Evolutionary conservation across 2,888 invertebrate genomes (phyloP), one percentile per base, ranked within the genome.

Genomic region (Mythimna impura): DNA sequence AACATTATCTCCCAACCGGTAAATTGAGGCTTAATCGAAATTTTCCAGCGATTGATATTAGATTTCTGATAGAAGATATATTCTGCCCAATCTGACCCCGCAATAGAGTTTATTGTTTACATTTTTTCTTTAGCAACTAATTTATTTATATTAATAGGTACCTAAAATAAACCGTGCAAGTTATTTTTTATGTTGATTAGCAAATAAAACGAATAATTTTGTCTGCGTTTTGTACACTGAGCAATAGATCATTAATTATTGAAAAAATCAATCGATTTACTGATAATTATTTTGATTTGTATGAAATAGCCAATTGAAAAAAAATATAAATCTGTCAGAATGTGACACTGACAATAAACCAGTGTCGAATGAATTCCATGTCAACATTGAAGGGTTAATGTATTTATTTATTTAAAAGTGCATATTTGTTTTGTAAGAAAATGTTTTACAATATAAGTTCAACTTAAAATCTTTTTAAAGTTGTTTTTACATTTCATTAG

Each of bases 401-500:
- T 83, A 80, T 75, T 83, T 80, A 71, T 80, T 65, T 69, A 64
- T 63, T 66, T 73, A 17, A 52, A 62, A 30, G 34, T 36, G 36
- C 25, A 55, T 66, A 64, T 60, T 43, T 65, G 50, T 57, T 65
- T 57, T 52, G 4, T 73, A 22, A 36, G 12, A 36, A 54, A 57
- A 64, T 43, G 50, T 62, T 62, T 66, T 62, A 52, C 61, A 20
- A 12, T 72, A 40, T 61, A 66, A 57, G 62, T 63, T 58, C 7
- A 61, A 61, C 17, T 36, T 52, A 43, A 54, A 40, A 66, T 58
- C 71, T 65, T 47, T 60, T 66, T 50, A 47, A 52, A 40, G 43
- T 67, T 66, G 77, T 81, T 83, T 85, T 76, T 71, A 81, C 82
- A 84, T 84, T 88, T 82, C 82, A 82, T 79, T 57, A 1, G 60